These are phyloP conservation scores for Ectropis grisescens DNA, from an alignment of 1,140 invertebrate genomes.

Conservation along the genomic window DNA sequence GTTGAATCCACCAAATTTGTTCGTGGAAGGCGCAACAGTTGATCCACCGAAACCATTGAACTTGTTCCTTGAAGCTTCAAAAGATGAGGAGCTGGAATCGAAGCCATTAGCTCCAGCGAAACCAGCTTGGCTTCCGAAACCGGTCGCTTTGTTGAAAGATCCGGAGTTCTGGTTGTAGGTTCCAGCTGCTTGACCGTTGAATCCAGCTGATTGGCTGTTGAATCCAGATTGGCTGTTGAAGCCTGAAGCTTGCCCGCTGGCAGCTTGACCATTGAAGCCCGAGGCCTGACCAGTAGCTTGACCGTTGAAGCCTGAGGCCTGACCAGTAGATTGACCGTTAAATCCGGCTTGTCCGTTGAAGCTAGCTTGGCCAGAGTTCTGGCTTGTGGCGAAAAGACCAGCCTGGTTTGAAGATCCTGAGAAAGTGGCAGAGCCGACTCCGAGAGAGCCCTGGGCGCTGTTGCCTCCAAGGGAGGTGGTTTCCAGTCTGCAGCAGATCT, in stretches of 20 bases:
- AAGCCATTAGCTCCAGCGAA: no score
- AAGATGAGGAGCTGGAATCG: slow-evolving; percentile 2
- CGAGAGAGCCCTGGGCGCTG: slow-evolving; percentile 24
- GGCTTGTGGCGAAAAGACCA: slow-evolving; percentile 13
- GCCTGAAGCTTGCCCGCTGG: no score
- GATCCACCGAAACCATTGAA: slow-evolving; percentile 11
- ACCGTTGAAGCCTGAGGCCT: no score
- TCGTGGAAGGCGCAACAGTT: slow-evolving; percentile 17
- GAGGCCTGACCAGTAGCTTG: no score
- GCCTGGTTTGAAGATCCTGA: slow-evolving; percentile 17
- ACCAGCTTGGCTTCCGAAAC: no score
- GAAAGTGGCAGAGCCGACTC: slow-evolving; percentile 26
- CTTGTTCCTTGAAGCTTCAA: no score
- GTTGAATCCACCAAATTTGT: slow-evolving; percentile 15
- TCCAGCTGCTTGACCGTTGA: slow-evolving; percentile 1
- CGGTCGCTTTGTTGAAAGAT: background rate
- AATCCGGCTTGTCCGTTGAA: slow-evolving; percentile 4
- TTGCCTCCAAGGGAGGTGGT: slow-evolving; percentile 17
- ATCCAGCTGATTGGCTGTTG: slow-evolving; percentile 1
- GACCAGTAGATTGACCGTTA: no score
- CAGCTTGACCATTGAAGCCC: no score
- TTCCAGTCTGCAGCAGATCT: slow-evolving; percentile 65
- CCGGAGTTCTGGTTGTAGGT: slow-evolving; percentile 2
- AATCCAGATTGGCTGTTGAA: background rate
- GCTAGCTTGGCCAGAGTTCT: slow-evolving; percentile 10